These are phyloP conservation scores for Dolichotis patagonum DNA, from an alignment of 2,113 vertebrate genomes.

Conservation along the genomic window DNA sequence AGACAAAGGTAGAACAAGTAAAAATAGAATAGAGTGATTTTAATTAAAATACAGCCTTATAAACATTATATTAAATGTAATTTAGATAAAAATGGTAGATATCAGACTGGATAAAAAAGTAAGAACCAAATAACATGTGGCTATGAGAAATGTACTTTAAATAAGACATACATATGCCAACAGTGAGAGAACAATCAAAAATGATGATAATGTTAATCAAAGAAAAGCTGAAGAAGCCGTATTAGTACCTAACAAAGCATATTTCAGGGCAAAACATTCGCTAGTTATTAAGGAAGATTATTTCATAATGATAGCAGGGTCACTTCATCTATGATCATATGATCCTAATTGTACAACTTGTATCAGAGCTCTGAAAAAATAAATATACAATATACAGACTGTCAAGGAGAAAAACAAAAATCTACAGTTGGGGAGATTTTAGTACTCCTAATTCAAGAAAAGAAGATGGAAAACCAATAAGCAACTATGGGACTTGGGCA, in stretches of 20 bases:
- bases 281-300: not conserved
- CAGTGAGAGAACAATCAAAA: not conserved
- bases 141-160: not conserved
- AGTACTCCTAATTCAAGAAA: not conserved
- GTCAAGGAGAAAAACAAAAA: not conserved
- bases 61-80: not conserved
- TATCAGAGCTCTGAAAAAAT: not conserved
- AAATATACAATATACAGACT: not conserved
- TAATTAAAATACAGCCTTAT: not conserved
- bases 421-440: not conserved
- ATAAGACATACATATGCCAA: not conserved
- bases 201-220: not conserved
- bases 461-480: not conserved
- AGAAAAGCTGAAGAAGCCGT: not conserved
- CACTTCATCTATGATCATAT: not conserved
- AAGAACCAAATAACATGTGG: not conserved
- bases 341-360: not conserved
- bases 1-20: not conserved
- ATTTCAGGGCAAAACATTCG: not conserved
- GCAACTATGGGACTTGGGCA: not conserved
- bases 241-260: not conserved
- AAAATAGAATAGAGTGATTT: not conserved
- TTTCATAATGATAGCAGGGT: not conserved
- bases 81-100: not conserved
- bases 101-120: not conserved